Percentiles rank a stretch among this genome's conserved stretches.
These are phyloP conservation scores for Xenopus laevis DNA, from an alignment of 2,113 vertebrate species.

Conservation along the genomic window DNA sequence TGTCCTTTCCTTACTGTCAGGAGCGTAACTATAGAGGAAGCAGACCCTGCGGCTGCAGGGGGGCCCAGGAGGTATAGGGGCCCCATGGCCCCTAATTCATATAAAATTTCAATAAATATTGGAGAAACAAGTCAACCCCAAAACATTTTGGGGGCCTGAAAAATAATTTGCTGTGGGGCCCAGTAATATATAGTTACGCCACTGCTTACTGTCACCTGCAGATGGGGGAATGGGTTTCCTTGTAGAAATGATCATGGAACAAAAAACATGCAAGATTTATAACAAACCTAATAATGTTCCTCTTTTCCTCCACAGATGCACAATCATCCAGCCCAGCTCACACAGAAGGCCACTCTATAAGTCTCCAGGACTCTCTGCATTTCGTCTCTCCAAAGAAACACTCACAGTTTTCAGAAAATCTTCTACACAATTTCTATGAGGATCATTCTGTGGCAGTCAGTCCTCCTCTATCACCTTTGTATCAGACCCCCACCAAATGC, in stretches of 20 bases:
- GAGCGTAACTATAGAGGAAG: too few relatives aligned
- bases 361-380: constrained; percentile 54
- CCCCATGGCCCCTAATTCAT: too few relatives aligned
- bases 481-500: constrained; percentile 18
- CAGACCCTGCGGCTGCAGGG: too few relatives aligned
- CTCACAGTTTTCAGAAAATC: constrained; percentile 37
- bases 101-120: too few relatives aligned
- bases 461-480: background rate
- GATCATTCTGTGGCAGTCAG: background rate
- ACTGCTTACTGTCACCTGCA: background rate
- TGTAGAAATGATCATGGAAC: too few relatives aligned
- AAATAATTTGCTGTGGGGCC: too few relatives aligned
- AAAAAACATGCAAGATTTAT: background rate
- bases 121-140: too few relatives aligned
- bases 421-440: constrained; percentile 52
- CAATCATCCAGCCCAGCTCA: constrained; percentile 29
- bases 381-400: constrained; percentile 51
- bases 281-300: background rate
- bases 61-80: too few relatives aligned
- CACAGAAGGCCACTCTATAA: constrained; percentile 52
- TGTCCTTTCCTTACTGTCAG: background rate
- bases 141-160: too few relatives aligned
- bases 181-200: too few relatives aligned
- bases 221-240: background rate
- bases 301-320: constrained; percentile 19